Percentiles rank a stretch among this genome's conserved stretches.
phyloP scores from a whole-genome alignment of 2,888 invertebrate genomes.

The Hirtodrosophila cameraria region DNA sequence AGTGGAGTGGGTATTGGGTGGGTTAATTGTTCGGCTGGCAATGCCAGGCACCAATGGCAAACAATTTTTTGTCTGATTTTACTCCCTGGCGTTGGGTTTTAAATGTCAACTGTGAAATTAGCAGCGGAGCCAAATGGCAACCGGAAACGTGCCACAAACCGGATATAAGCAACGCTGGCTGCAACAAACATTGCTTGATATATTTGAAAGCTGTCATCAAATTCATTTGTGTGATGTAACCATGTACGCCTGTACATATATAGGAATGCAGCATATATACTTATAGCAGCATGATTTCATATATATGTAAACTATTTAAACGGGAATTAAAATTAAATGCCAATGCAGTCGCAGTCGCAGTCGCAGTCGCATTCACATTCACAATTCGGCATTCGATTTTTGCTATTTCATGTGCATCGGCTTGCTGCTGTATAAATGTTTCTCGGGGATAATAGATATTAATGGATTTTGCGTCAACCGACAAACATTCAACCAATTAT shows the following conservation, averaged over 20 bases:
- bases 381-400: conserved; percentile 31
- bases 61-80: conserved; percentile 25
- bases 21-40: conserved; percentile 62
- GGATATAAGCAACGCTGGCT: conserved; percentile 73
- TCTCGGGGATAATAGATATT: conserved; percentile 68
- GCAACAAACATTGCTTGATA: conserved; percentile 20
- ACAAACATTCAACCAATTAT: conserved; percentile 44
- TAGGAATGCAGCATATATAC: neutral
- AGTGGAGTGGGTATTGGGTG: conserved; percentile 13
- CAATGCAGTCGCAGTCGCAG: conserved; percentile 6
- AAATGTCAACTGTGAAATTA: conserved; percentile 70
- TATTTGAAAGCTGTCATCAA: conserved; percentile 59
- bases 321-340: conserved; percentile 53
- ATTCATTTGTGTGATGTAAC: conserved; percentile 32
- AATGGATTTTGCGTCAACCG: conserved; percentile 64
- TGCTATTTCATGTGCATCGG: conserved; percentile 31
- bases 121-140: conserved; percentile 71
- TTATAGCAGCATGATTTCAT: neutral
- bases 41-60: conserved; percentile 17
- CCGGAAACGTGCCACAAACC: conserved; percentile 78
- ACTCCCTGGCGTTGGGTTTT: conserved; percentile 25
- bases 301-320: conserved; percentile 23
- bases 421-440: conserved; percentile 38
- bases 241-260: conserved; percentile 1
- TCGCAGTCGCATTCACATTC: conserved; percentile 22